These are phyloP conservation scores for Phortica okadai DNA, from an alignment of 2,888 invertebrate genomes.

Conservation along the genomic window DNA sequence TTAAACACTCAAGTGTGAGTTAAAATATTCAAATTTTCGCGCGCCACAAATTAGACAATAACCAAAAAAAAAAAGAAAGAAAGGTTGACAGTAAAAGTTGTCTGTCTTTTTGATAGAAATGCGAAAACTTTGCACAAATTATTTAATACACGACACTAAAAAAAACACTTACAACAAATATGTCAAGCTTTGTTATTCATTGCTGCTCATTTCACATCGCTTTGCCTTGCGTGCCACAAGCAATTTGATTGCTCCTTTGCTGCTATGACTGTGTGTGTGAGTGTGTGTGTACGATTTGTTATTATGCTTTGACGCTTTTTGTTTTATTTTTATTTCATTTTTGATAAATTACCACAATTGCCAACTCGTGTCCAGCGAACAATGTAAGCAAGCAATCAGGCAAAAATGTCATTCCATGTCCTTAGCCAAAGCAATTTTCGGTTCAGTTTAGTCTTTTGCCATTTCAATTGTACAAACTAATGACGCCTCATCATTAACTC, in stretches of 20 bases:
- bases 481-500: conserved; percentile 60
- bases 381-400: conserved; percentile 35
- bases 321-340: neutral
- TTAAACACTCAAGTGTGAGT: neutral
- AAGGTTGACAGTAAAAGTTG: neutral
- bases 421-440: conserved; percentile 27
- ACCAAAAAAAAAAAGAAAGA: neutral
- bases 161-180: conserved; percentile 66
- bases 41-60: neutral
- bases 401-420: conserved; percentile 36
- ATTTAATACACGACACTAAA: conserved; percentile 38
- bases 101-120: neutral
- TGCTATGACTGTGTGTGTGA: conserved; percentile 3
- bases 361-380: conserved; percentile 40
- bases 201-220: conserved; percentile 33
- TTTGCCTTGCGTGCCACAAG: conserved; percentile 62
- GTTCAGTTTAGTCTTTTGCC: neutral
- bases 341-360: conserved; percentile 48
- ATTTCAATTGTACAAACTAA: conserved; percentile 47
- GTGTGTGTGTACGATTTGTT: conserved; percentile 24
- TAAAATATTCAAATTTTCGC: neutral
- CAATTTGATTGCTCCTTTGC: conserved; percentile 54
- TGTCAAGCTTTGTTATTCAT: conserved; percentile 70
- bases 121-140: conserved; percentile 11
- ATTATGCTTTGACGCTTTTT: neutral